Percentiles rank a stretch among this genome's conserved stretches.
Evolutionary conservation across 2,888 invertebrate species (phyloP).

Genomic region (Masnerella sp.): DNA sequence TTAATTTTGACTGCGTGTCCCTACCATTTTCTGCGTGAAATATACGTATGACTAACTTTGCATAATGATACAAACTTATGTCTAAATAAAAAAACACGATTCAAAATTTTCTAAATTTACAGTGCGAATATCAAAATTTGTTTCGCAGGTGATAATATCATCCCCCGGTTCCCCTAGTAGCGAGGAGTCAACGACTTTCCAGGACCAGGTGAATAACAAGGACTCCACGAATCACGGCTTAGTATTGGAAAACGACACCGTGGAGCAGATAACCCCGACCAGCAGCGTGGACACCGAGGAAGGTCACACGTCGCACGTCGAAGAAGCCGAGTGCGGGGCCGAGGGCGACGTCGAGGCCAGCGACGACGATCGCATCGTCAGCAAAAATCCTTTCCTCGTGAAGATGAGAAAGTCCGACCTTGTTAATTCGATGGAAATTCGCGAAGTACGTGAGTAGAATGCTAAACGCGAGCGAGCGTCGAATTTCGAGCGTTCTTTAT

Average conservation of each 20-base stretch:
- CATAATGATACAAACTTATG: no score
- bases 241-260: slow-evolving; percentile 62
- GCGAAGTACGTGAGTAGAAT: slow-evolving; percentile 44
- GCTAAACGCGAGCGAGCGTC: slow-evolving; percentile 15
- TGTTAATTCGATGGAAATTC: slow-evolving; percentile 41
- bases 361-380: slow-evolving; percentile 75
- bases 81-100: no score
- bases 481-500: slow-evolving; percentile 40
- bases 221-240: slow-evolving; percentile 38
- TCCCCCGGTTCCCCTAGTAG: slow-evolving; percentile 93
- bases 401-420: slow-evolving; percentile 50
- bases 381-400: slow-evolving; percentile 62
- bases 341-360: slow-evolving; percentile 81
- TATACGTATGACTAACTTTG: no score
- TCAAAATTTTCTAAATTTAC: no score
- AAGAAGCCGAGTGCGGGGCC: slow-evolving; percentile 79
- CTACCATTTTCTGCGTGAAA: no score
- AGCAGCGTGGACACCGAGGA: slow-evolving; percentile 81
- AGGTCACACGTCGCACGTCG: slow-evolving; percentile 77
- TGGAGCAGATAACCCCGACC: slow-evolving; percentile 80
- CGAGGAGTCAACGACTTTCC: slow-evolving; percentile 89
- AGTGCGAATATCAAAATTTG: no score
- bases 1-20: no score
- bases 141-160: slow-evolving; percentile 81
- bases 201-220: slow-evolving; percentile 82